Conservation (phyloP, 2,113 vertebrate species). For the Leucoraja erinaceus region DNA sequence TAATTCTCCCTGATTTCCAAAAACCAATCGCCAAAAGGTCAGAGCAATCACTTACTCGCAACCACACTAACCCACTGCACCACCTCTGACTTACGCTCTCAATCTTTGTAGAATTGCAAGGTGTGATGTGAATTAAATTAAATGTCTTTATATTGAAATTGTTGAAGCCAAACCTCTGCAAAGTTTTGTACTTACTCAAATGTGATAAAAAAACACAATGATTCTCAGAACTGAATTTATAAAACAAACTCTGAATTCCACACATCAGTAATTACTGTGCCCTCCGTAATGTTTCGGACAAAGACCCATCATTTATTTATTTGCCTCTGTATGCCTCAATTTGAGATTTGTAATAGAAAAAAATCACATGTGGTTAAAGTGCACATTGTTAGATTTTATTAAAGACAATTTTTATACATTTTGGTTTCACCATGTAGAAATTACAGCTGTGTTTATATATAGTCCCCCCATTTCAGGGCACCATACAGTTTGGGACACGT, state of each 20-base stretch:
- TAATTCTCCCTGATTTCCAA: background rate
- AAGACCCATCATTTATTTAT: too few species aligned
- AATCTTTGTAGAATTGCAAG: background rate
- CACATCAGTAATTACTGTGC: background rate
- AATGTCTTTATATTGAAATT: background rate
- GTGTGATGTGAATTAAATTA: background rate
- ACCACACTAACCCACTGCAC: background rate
- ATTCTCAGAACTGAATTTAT: background rate
- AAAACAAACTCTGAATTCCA: background rate
- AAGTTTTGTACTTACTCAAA: background rate
- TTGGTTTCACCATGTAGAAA: too few species aligned
- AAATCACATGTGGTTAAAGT: too few species aligned
- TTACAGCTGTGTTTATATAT: too few species aligned
- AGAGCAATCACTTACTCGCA: background rate
- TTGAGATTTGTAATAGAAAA: too few species aligned
- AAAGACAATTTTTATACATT: too few species aligned
- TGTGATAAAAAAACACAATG: background rate
- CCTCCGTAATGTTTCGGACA: too few species aligned
- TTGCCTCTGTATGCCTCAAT: too few species aligned
- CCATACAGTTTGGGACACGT: too few species aligned
- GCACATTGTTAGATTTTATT: too few species aligned
- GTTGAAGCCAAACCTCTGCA: background rate
- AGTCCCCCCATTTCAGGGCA: too few species aligned
- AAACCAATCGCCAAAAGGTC: background rate
- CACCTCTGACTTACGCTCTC: background rate